Base-by-base conservation (phyloP, 2,888 invertebrate genomes). In the Athalia cordata region DNA sequence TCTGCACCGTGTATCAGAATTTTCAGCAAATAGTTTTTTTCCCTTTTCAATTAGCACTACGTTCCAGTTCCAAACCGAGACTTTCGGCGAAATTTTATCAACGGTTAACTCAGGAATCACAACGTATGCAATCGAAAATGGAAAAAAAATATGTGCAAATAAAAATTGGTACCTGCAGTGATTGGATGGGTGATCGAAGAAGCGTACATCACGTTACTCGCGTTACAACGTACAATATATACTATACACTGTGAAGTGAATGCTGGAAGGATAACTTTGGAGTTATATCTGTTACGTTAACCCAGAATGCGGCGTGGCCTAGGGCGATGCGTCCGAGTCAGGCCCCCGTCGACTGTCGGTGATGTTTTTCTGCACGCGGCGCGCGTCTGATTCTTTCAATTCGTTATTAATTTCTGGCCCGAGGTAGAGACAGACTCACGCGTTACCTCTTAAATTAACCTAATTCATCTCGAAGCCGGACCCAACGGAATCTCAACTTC, bases 241-340 rank as follows among this genome's bases (percentile, higher is more conserved):
- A 8, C 15, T 15, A 29, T 43, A 50, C 13, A 11, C 62, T 57
- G 62, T 49, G 43, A 29, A 64, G 62, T 62, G 75, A 75, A 75
- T 75, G 62, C 75, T 75, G 62, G 75, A 75, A 52, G 75, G 75
- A 75, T 75, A 75, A 75, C 75, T 75, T 64, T 62, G 50, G 75
- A 75, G 75, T 64, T 75, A 29, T 29, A 77, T 65, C 77, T 67
- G 65, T 77, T 67, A 77, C 79, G 83, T 80, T 83, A 83, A 83
- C 82, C 87, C 84, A 85, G 86, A 87, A 87, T 87, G 85, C 82
- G 81, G 83, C 80, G 82, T 84, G 80, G 85, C 83, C 83, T 81
- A 83, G 83, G 83, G 87, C 86, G 83, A 84, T 80, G 81, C 77
- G 78, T 79, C 79, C 62, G 64, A 75, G 75, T 61, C 64, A 75